A percentile compares a stretch with the other conserved stretches of the same genome.
phyloP scores from a whole-genome alignment of 2,113 vertebrate species.

The Illadopsis cleaveri region DNA sequence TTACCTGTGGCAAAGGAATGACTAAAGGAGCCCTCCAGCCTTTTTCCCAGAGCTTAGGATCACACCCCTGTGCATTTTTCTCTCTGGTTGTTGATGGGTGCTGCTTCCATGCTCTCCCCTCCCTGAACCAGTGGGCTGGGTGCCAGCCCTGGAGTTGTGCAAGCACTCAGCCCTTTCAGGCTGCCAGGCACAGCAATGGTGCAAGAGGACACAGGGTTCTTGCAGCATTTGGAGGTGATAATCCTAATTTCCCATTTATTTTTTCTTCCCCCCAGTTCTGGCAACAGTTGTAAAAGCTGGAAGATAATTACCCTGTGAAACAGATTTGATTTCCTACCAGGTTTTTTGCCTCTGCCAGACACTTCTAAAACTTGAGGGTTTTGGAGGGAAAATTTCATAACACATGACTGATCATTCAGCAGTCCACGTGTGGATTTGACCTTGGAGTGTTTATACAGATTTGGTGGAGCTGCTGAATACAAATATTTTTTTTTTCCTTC shows the following conservation, averaged over 20 bases:
- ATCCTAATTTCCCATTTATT: neutral
- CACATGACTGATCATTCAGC: neutral
- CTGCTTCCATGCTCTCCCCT: neutral
- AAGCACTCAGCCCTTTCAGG: rapidly evolving
- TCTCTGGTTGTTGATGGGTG: neutral
- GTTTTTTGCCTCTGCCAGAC: neutral
- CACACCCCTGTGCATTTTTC: neutral
- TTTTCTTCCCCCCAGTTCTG: neutral
- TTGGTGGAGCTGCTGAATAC: constrained; percentile 7
- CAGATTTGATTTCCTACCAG: constrained; percentile 2
- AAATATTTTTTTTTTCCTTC: neutral
- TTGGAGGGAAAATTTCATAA: constrained; percentile 15
- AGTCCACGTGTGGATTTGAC: neutral
- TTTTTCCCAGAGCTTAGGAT: constrained; percentile 17
- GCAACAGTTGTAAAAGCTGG: neutral
- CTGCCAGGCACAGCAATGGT: neutral
- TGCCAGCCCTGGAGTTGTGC: constrained; percentile 30
- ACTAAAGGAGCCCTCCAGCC: constrained; percentile 12
- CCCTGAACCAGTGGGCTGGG: neutral
- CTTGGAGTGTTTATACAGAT: constrained; percentile 23
- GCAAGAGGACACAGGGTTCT: constrained; percentile 19
- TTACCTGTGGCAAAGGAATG: constrained; percentile 29
- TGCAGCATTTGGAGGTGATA: neutral
- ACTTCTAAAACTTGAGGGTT: neutral
- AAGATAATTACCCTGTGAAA: constrained; percentile 13